Evolutionary conservation across 2,888 invertebrate genomes (phyloP).

Genomic region (Microplitis deprimator): DNA sequence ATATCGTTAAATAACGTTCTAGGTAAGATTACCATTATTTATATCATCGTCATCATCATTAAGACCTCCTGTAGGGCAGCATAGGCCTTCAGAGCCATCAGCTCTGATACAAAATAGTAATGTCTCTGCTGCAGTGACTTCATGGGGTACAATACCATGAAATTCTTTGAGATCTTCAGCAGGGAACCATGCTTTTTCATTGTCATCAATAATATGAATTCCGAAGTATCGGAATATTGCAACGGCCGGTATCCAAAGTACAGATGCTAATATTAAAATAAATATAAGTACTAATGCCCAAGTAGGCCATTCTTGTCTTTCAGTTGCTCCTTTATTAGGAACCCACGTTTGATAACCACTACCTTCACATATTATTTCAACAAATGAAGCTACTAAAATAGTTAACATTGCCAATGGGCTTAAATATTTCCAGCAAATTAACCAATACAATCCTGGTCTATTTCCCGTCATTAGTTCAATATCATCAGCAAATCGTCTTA

Average conservation of each 20-base stretch:
- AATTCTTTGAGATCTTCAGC: conserved; percentile 90
- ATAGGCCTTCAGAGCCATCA: conserved; percentile 87
- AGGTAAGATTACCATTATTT: conserved; percentile 64
- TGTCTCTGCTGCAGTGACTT: conserved; percentile 84
- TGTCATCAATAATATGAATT: conserved; percentile 86
- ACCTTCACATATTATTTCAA: conserved; percentile 84
- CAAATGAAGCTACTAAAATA: conserved; percentile 87
- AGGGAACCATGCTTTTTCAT: conserved; percentile 94
- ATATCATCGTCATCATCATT: conserved; percentile 72
- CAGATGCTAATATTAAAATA: conserved; percentile 83
- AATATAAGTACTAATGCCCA: conserved; percentile 87
- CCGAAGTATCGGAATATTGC: conserved; percentile 87
- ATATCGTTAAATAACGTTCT: conserved; percentile 41
- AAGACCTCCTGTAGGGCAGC: conserved; percentile 80
- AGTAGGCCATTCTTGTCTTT: conserved; percentile 86
- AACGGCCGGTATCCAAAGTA: conserved; percentile 89
- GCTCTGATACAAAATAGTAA: conserved; percentile 87
- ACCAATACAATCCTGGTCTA: conserved; percentile 90
- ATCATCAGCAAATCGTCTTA: conserved; percentile 93
- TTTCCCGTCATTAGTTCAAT: conserved; percentile 95
- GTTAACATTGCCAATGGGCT: conserved; percentile 91
- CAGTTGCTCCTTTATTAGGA: conserved; percentile 80
- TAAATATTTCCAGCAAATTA: conserved; percentile 95
- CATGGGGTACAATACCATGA: conserved; percentile 89
- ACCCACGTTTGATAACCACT: conserved; percentile 91